Evolutionary conservation across 2,888 invertebrate genomes (phyloP).

Genomic region (Prosapia bicincta): DNA sequence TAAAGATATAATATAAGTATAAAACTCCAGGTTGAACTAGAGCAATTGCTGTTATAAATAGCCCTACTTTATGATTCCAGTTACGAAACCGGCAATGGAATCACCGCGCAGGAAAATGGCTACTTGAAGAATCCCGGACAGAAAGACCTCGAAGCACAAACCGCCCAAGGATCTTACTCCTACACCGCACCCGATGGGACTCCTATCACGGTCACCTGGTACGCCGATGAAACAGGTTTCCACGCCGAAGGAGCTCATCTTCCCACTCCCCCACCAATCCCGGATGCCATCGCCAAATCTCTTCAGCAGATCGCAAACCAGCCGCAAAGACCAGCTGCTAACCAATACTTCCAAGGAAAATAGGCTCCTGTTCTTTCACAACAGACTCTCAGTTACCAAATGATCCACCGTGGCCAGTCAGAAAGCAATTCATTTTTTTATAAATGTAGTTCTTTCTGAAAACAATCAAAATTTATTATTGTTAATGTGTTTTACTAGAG

Average conservation of each 20-base stretch:
- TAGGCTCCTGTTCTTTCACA: background rate
- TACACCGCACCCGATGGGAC: slow-evolving; percentile 70
- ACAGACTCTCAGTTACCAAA: background rate
- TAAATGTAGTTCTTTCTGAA: background rate
- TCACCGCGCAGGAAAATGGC: slow-evolving; percentile 65
- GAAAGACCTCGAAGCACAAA: slow-evolving; percentile 39
- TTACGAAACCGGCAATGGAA: slow-evolving; percentile 74
- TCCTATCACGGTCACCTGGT: slow-evolving; percentile 54
- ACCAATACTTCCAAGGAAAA: slow-evolving; percentile 19
- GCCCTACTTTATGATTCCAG: no score
- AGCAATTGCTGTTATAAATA: no score
- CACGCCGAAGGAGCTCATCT: slow-evolving; percentile 54
- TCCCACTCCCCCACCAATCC: slow-evolving; percentile 46
- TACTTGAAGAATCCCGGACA: slow-evolving; percentile 58
- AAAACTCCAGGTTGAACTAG: no score
- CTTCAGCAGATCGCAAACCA: slow-evolving; percentile 24
- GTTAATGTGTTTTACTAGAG: no score
- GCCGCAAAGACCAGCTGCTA: background rate
- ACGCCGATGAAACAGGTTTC: slow-evolving; percentile 67
- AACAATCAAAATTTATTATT: background rate
- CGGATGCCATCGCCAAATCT: slow-evolving; percentile 43
- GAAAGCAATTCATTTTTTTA: background rate
- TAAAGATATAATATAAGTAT: no score
- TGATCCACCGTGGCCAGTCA: background rate
- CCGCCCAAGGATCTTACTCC: slow-evolving; percentile 50